Evolutionary conservation across 2,113 vertebrate species (phyloP).

Genomic region (Halcyon malimbica): DNA sequence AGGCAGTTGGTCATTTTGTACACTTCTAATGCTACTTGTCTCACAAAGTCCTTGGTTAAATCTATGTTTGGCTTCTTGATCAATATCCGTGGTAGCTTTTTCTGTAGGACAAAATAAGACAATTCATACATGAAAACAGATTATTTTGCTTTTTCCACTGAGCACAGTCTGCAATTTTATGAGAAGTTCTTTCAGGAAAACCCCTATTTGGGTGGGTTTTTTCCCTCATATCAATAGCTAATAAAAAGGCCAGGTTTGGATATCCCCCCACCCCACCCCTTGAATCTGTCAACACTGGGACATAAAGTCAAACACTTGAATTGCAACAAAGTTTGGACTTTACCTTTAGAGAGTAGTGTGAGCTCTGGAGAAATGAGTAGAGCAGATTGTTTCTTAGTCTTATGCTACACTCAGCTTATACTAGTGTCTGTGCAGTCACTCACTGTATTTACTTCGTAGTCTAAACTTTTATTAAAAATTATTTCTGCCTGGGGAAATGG

Average conservation of each 20-base stretch:
- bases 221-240: neutral
- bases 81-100: neutral
- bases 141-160: neutral
- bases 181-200: neutral
- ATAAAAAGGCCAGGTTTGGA: neutral
- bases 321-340: neutral
- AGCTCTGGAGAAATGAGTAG: neutral
- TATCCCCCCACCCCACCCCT: neutral
- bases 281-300: neutral
- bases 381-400: neutral
- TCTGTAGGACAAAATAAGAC: neutral
- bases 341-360: neutral
- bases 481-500: neutral
- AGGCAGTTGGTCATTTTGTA: neutral
- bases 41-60: neutral
- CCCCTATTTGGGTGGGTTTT: rapidly evolving
- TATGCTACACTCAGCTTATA: neutral
- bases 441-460: neutral
- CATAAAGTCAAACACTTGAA: neutral
- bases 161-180: neutral
- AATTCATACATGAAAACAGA: neutral
- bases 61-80: neutral
- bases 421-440: neutral
- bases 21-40: neutral
- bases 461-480: neutral